Percentiles rank a stretch among this genome's conserved stretches.
Conservation (phyloP, 2,797 vertebrate genomes). For the Microchirus variegatus region DNA sequence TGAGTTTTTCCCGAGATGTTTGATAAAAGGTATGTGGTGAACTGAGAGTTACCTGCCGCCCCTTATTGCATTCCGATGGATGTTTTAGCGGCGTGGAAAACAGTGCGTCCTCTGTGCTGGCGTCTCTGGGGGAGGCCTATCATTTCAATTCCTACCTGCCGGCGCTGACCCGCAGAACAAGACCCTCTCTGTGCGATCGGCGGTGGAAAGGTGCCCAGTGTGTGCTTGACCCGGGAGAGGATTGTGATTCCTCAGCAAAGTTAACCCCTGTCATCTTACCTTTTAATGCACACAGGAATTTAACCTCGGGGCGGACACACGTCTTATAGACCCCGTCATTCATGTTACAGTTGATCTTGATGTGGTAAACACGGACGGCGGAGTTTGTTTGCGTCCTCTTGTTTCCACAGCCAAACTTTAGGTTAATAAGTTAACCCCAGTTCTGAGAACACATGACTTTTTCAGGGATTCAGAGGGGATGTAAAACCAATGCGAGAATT, state of each 20-base stretch:
- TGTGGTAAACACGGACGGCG: no score
- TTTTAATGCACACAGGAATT: conserved; percentile 59
- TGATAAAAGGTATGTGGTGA: conserved; percentile 71
- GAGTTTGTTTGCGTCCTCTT: no score
- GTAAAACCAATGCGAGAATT: no score
- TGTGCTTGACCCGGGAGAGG: conserved; percentile 62
- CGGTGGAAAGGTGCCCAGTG: conserved; percentile 55
- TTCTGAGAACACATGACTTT: no score
- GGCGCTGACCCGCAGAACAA: conserved; percentile 67
- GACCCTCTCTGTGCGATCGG: conserved; percentile 68
- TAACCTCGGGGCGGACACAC: conserved; percentile 32
- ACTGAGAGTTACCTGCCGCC: conserved; percentile 75
- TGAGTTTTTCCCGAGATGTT: conserved; percentile 67
- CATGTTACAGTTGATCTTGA: not conserved
- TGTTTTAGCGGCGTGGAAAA: conserved; percentile 61
- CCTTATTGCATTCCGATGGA: conserved; percentile 77
- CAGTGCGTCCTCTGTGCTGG: conserved; percentile 77
- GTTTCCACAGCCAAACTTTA: no score
- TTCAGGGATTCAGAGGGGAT: no score
- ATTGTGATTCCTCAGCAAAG: conserved; percentile 48
- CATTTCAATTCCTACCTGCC: conserved; percentile 71
- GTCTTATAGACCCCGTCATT: conserved; percentile 10
- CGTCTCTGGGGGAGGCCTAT: conserved; percentile 66
- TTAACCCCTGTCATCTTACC: conserved; percentile 64
- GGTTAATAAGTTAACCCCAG: no score